Base-by-base conservation (phyloP, 2,113 vertebrate genomes). In the Telmatochromis brichardi region DNA sequence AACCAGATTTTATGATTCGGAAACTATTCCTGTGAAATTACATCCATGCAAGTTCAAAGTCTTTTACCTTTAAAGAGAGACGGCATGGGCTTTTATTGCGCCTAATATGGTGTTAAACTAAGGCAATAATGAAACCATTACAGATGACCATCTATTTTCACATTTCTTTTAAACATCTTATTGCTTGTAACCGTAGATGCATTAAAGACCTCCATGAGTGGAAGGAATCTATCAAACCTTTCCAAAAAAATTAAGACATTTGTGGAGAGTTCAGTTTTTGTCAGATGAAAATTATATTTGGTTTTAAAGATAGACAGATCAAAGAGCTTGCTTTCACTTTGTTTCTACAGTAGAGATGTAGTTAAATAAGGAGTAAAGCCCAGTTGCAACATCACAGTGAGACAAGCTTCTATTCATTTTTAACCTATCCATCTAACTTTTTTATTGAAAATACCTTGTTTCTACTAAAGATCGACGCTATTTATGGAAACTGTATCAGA, bases 11-110 rank as follows among this genome's bases (percentile, higher is more conserved):
- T 92, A 91, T 86, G 53, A 92, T 88, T 78, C 12, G 83, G 92
- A 92, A 94, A 94, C 81, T 86, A 87, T 94, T 93, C 80, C 3
- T 42, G 65, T 91, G 63, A 90, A 94, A 92, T 90, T 89, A 60
- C 68, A 90, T 88, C 86, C 91, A 93, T 88, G 51, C 63, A 88
- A 83, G 57, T 87, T 89, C 26, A 33, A 57, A 76, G 63, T 37
- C 55, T 71, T 37, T 35, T 26, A 88, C 83, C 90, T 93, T 92
- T 92, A 78, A 92, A 88, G 88, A 81, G 53, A 57, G 17, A 47
- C 7, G 28, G 82, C 47, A 5, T 50, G 51, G 45, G 47, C 19
- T 91, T 88, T 92, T 89, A 86, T 19, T 45, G 37, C 19, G 3
- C 65, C 47, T 86, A 58, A 84, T 88, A 58, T 12, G 23, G 82